A percentile compares a stretch with the other conserved stretches of the same genome.
phyloP scores from a whole-genome alignment of 2,113 vertebrate species.

The Vulpes lagopus region DNA sequence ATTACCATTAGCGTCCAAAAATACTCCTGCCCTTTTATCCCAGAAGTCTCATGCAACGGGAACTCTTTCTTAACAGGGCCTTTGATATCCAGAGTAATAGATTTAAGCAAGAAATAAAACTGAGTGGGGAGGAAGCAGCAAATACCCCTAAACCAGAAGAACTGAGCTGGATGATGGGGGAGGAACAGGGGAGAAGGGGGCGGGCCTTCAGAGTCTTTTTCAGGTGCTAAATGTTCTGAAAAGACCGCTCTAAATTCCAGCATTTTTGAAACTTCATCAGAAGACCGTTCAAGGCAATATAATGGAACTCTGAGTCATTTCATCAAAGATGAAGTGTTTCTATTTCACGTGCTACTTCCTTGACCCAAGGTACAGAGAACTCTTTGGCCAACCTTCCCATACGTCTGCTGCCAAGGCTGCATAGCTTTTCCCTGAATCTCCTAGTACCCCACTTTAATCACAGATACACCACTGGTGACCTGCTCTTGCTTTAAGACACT shows the following conservation, averaged over 20 bases:
- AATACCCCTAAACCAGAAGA: background rate
- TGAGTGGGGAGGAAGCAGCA: background rate
- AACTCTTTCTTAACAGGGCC: background rate
- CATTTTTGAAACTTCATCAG: background rate
- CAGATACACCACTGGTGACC: background rate
- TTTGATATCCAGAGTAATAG: background rate
- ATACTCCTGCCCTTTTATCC: background rate
- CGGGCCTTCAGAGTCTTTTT: background rate
- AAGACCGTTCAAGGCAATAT: background rate
- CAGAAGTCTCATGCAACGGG: background rate
- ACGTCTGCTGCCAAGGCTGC: background rate
- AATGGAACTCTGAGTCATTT: background rate
- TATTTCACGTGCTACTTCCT: background rate
- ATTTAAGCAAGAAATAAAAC: background rate
- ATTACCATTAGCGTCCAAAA: background rate
- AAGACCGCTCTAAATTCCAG: background rate
- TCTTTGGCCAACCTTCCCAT: background rate
- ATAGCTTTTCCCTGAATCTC: background rate
- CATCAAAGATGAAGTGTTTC: background rate
- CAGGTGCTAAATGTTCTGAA: background rate
- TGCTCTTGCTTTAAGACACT: background rate
- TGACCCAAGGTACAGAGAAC: background rate
- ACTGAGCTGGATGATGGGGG: background rate
- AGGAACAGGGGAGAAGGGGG: accelerated
- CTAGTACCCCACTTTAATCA: background rate